phyloP scores from a whole-genome alignment of 2,113 vertebrate genomes.

The Notothenia rossii region DNA sequence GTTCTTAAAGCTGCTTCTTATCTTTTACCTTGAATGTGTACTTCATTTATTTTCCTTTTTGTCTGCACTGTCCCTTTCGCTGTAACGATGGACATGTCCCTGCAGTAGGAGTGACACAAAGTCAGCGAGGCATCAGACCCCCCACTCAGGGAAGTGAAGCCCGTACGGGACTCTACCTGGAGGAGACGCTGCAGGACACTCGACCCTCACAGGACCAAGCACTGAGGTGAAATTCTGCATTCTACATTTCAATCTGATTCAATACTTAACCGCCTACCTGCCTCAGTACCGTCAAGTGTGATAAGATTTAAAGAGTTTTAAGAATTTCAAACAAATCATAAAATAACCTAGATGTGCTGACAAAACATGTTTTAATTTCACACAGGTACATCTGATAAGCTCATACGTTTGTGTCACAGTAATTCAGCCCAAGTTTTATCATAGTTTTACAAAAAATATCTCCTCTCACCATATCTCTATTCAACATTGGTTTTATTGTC shows the following conservation, averaged over 20 bases:
- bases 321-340: too few relatives aligned
- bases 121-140: conserved; percentile 25
- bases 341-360: not conserved
- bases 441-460: not conserved
- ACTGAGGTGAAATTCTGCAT: conserved; percentile 55
- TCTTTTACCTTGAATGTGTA: too few relatives aligned
- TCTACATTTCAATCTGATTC: not conserved
- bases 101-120: conserved; percentile 18
- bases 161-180: conserved; percentile 50
- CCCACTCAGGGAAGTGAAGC: conserved; percentile 63
- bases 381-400: not conserved
- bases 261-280: not conserved
- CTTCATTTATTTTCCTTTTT: too few relatives aligned
- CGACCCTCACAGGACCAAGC: conserved; percentile 43
- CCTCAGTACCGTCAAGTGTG: too few relatives aligned
- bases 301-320: too few relatives aligned
- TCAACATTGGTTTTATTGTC: not conserved
- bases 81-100: too few relatives aligned
- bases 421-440: not conserved
- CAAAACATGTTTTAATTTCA: not conserved
- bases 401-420: not conserved
- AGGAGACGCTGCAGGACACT: conserved; percentile 65
- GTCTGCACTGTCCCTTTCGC: too few relatives aligned
- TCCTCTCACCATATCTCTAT: not conserved
- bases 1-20: too few relatives aligned